Evolutionary conservation across 2,888 invertebrate genomes (phyloP), one percentile per base, ranked within the genome.

Genomic region (Drosophila rubida): DNA sequence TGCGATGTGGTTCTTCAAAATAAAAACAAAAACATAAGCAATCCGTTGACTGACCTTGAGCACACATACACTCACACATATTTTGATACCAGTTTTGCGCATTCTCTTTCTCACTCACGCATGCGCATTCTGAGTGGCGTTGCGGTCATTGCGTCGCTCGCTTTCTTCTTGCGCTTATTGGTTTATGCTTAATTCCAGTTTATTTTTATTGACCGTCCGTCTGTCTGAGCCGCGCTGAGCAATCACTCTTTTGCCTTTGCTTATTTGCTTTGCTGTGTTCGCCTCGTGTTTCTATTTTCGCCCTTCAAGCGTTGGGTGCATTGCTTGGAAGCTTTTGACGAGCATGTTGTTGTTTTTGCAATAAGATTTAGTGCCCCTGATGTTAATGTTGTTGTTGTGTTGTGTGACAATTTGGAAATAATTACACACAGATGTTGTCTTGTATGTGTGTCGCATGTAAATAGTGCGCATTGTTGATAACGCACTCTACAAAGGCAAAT

Each of bases 31-130:
- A 50, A 44, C 30, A 35, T 7, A 61, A 46, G 14, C 35, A 78
- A 85, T 88, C 88, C 87, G 83, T 86, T 85, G 86, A 89, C 88
- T 89, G 89, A 88, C 89, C 89, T 89, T 89, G 89, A 84, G 81
- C 82, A 75, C 77, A 54, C n/a, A 23, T 19, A 3, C n/a, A 23
- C 6, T n/a, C 11, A n/a, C 79, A 74, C 75, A 78, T 87, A 88
- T 87, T 86, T 82, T 69, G 63, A 70, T 75, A 74, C 80, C 80
- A 78, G 80, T 78, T 78, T 78, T 32, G 32, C 66, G 71, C 78
- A 78, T 74, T 78, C 66, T 57, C 59, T 45, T 58, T 30, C 48
- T 6, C 57, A 30, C 50, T 37, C 46, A 42, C 37, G 6, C 48
- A 11, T 13, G 13, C 61, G 48, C 62, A 62, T 57, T 54, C 42